A percentile compares a stretch with the other conserved stretches of the same genome.
phyloP scores from a whole-genome alignment of 2,113 vertebrate genomes.

The Merops nubicus region DNA sequence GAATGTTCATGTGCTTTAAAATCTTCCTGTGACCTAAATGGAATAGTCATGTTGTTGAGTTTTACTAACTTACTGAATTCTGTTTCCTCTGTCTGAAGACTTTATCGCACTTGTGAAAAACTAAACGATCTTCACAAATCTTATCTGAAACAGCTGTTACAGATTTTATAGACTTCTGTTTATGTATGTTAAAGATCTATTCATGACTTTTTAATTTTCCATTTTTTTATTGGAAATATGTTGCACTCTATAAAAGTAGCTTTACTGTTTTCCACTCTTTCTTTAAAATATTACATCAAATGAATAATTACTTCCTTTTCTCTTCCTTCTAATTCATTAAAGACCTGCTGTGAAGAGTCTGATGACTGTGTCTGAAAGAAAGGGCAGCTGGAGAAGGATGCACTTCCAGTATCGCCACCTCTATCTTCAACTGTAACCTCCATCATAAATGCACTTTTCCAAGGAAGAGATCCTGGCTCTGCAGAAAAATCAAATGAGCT shows the following conservation, averaged over 20 bases:
- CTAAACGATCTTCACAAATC: not conserved
- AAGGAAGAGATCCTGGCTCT: not conserved
- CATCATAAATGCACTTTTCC: not conserved
- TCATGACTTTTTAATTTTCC: constrained; percentile 70
- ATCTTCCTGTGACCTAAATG: not conserved
- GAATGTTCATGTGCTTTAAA: not conserved
- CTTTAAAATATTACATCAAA: constrained; percentile 43
- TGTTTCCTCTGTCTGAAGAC: not conserved
- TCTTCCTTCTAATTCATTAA: not conserved
- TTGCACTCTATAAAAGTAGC: constrained; percentile 59
- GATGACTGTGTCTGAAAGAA: not conserved
- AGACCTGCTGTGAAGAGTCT: not conserved
- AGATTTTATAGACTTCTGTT: not conserved
- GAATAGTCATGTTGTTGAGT: not conserved
- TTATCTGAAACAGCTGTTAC: not conserved
- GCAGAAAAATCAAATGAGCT: not conserved
- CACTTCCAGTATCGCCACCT: not conserved
- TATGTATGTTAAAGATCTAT: constrained; percentile 59
- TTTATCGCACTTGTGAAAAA: constrained; percentile 14
- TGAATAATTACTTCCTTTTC: constrained; percentile 1
- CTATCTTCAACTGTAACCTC: not conserved
- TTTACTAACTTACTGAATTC: not conserved
- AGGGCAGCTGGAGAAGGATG: not conserved
- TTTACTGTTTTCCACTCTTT: constrained; percentile 40
- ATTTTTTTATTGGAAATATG: constrained; percentile 67